Evolutionary conservation across 2,113 vertebrate species (phyloP).

Genomic region (Prolemur simus): DNA sequence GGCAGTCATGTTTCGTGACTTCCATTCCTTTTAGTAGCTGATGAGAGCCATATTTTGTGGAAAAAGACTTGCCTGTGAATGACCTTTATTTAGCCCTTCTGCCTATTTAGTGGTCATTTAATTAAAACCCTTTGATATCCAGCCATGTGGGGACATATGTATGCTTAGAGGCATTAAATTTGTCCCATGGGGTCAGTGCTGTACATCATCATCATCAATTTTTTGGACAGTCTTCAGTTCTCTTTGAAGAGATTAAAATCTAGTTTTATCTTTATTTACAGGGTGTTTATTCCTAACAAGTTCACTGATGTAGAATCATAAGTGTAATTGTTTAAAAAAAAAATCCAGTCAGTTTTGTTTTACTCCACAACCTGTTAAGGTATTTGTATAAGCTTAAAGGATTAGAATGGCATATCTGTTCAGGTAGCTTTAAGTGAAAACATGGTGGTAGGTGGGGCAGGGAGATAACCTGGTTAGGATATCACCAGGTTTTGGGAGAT

Average conservation of each 20-base stretch:
- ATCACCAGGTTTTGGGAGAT: not conserved
- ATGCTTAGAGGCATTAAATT: not conserved
- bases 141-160: not conserved
- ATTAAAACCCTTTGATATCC: slow-evolving; percentile 12
- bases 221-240: not conserved
- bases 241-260: slow-evolving; percentile 10
- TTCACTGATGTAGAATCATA: not conserved
- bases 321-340: not conserved
- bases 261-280: not conserved
- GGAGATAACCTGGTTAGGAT: not conserved
- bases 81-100: not conserved
- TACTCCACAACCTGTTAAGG: not conserved
- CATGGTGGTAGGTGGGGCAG: fast-evolving
- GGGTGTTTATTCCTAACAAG: not conserved
- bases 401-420: not conserved
- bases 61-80: not conserved
- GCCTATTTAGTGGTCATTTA: not conserved
- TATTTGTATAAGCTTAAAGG: not conserved
- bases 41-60: not conserved
- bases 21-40: not conserved
- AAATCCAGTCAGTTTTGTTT: not conserved
- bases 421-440: not conserved
- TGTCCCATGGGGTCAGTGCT: not conserved
- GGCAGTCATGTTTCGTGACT: not conserved
- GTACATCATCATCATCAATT: not conserved